Evolutionary conservation across 2,888 invertebrate genomes (phyloP).

Genomic region (Drosophila fungiperda): DNA sequence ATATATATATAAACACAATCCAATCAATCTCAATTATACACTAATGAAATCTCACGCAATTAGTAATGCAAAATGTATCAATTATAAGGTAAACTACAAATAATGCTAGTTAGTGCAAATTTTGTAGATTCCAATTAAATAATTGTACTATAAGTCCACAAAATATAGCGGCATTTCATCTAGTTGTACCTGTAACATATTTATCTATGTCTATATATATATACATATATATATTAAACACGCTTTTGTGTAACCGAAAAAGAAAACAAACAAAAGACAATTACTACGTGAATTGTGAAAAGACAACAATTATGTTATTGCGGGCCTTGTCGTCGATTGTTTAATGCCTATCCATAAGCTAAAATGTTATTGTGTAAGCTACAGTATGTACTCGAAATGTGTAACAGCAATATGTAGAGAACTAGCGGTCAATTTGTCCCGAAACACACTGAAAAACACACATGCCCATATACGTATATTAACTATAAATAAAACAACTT

Average conservation of each 20-base stretch:
- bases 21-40: conserved; percentile 31
- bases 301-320: conserved; percentile 47
- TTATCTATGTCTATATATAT: conserved; percentile 12
- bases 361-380: conserved; percentile 37
- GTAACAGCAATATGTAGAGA: conserved; percentile 40
- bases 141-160: conserved; percentile 34
- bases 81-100: conserved; percentile 44
- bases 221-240: conserved; percentile 11
- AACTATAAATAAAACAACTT: conserved; percentile 67
- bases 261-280: conserved; percentile 10
- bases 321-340: conserved; percentile 54
- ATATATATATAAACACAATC: conserved; percentile 1
- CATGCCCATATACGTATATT: conserved; percentile 47
- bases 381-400: conserved; percentile 58
- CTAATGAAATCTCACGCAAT: conserved; percentile 59
- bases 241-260: conserved; percentile 22
- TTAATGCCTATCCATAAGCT: conserved; percentile 22
- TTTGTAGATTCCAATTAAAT: conserved; percentile 43
- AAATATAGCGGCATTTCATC: conserved; percentile 38
- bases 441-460: conserved; percentile 39
- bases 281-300: conserved; percentile 2
- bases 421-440: conserved; percentile 58
- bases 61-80: conserved; percentile 48
- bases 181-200: conserved; percentile 62
- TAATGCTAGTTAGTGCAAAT: conserved; percentile 45